Base-by-base conservation (phyloP, 2,888 invertebrate species). In the Pyrrhia umbra region DNA sequence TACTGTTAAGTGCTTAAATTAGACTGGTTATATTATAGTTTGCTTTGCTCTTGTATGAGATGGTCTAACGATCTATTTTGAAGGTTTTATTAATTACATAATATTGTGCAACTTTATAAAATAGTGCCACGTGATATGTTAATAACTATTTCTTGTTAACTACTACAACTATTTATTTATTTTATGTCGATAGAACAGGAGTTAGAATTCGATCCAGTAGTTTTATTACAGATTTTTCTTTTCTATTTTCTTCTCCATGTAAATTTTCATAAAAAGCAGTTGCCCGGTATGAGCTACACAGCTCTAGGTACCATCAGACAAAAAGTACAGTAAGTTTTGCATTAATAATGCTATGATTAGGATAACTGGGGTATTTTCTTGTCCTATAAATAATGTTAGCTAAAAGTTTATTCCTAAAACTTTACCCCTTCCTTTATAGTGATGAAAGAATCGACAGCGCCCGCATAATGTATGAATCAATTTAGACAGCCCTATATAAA, bases 91-190 rank as follows among this genome's bases (percentile, higher is more conserved):
- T 34, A 4, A 4, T 34, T 34, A 34, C 34, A n/a, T 21, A 2
- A 1, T 43, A 15, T 60, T 67, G 16, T 51, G 51, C n/a, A 73
- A 57, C 37, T 15, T 6, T 15, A 46, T 47, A 8, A 34, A 43
- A 5, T 3, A 34, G 20, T 30, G 9, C 25, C 30, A 56, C 45
- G 40, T 60, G 34, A 37, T 9, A 16, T 42, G 37, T 23, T 20
- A 21, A 39, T 55, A 27, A 15, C 9, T 27, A 45, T 30, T n/a
- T 34, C n/a, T 34, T 34, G 13, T 34, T 4, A 21, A 13, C 4
- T 21, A 39, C 23, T 40, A 34, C 13, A 21, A 13, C 4, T 21
- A 39, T 27, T 40, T 40, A 50, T 20, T 13, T 51, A 30, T 49
- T 20, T n/a, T 23, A 30, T 39, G 16, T 23, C 37, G 13, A 18